Evolutionary conservation across 2,888 invertebrate genomes (phyloP).

Genomic region (Neoaliturus tenellus): DNA sequence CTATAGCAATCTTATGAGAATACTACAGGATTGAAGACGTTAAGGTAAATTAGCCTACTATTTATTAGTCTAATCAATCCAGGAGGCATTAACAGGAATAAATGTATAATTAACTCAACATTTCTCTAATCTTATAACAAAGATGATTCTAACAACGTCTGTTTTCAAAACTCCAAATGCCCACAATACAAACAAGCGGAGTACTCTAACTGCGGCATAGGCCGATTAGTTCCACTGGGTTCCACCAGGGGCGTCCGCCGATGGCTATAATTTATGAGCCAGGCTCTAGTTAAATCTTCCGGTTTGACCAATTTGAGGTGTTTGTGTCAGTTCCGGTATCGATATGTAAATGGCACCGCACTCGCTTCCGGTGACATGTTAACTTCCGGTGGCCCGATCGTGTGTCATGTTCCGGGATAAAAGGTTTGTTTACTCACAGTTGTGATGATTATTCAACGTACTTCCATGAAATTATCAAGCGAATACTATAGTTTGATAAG

Average conservation of each 20-base stretch:
- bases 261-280: slow-evolving; percentile 41
- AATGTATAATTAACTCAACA: no score
- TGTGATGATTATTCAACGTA: no score
- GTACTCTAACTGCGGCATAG: slow-evolving; percentile 1
- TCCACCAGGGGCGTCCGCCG: slow-evolving; percentile 6
- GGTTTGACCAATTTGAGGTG: slow-evolving; percentile 53
- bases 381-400: not conserved
- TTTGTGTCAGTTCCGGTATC: slow-evolving; percentile 47
- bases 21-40: no score
- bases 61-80: no score
- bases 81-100: no score
- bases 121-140: not conserved
- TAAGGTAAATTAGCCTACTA: no score
- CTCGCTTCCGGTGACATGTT: slow-evolving; percentile 26
- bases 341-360: slow-evolving; percentile 43
- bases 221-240: no score
- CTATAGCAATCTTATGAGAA: no score
- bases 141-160: not conserved
- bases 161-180: not conserved
- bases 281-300: slow-evolving; percentile 44
- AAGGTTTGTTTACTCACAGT: no score
- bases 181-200: not conserved
- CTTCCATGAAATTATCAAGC: no score
- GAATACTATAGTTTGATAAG: no score
- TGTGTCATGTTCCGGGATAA: not conserved